Base-by-base conservation (phyloP, 2,113 vertebrate species). In the Pelodiscus sinensis region DNA sequence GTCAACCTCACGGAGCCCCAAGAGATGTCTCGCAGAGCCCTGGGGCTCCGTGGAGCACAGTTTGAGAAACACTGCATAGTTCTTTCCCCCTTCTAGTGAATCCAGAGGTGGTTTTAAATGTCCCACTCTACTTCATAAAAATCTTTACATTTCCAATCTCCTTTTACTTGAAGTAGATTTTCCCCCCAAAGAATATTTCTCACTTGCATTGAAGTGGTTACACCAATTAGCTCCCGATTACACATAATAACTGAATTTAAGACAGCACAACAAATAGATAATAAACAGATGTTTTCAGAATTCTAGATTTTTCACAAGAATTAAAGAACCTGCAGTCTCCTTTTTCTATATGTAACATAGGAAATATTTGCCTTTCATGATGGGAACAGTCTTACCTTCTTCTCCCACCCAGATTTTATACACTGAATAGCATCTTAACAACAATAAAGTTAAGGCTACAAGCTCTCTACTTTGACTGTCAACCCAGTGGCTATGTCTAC, bases 61-160 rank as follows among this genome's bases (percentile, higher is more conserved):
- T 44, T 44, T 44, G 44, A 44, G 44, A 44, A 44, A 44, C 44
- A 44, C 44, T 44, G 44, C 44, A 44, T 44, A 44, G 44, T 60
- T 68, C 81, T 44, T 56, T 91, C 18, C 15, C 62, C 6, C 3
- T 81, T 82, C n/a, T 90, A 90, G 89, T 78, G 13, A 79, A 79
- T 54, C n/a, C 84, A 29, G 54, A 51, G 1, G 9, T 86, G 29
- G 73, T 22, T 78, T 89, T 24, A 25, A 79, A 58, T 2, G 10
- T 35, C 65, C 65, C 31, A 71, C 8, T 27, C 31, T 58, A 86
- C 21, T 1, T 1, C 0, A 75, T 19, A 2, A 80, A 19, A 54
- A 35, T 65, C 9, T 83, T 85, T 77, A 31, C 71, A 24, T 2
- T 58, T 86, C 79, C 56, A 13, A 2, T 25, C 44, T 44, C 19